These are phyloP conservation scores for Orientallactaga bullata DNA, from an alignment of 2,113 vertebrate genomes.

Conservation along the genomic window DNA sequence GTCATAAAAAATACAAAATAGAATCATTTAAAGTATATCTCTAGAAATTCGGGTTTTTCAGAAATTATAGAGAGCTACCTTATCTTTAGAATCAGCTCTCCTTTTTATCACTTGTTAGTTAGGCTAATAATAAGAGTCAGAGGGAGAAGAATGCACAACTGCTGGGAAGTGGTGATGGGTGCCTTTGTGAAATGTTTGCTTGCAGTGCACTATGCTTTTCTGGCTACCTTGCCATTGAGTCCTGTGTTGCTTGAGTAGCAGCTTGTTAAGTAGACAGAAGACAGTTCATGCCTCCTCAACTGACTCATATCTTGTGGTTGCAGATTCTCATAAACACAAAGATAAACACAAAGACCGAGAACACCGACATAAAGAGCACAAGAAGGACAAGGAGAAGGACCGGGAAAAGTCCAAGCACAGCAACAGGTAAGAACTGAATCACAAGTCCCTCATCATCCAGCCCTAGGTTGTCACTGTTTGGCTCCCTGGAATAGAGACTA, in stretches of 20 bases:
- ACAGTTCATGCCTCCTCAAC: constrained; percentile 65
- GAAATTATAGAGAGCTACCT: background rate
- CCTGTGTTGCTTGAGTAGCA: constrained; percentile 41
- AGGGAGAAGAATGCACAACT: background rate
- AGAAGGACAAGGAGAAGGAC: constrained; percentile 96
- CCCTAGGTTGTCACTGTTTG: background rate
- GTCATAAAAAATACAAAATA: no score
- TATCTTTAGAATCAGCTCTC: background rate
- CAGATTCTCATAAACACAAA: constrained; percentile 98
- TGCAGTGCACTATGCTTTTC: background rate
- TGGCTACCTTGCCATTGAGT: constrained; percentile 5
- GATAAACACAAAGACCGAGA: constrained; percentile 98
- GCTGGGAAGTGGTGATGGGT: background rate
- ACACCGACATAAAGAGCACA: constrained; percentile 97
- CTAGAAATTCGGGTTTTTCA: constrained; percentile 20
- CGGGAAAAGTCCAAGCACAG: constrained; percentile 95
- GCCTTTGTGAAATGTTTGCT: constrained; percentile 45
- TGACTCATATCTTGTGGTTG: constrained; percentile 80
- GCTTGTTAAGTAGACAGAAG: constrained; percentile 40
- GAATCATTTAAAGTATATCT: background rate
- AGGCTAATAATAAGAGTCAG: constrained; percentile 6
- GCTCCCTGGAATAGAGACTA: background rate
- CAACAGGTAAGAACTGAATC: constrained; percentile 91
- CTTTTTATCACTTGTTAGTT: constrained; percentile 7
- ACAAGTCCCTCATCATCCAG: constrained; percentile 7